phyloP scores from a whole-genome alignment of 2,113 vertebrate genomes.

The Orientallactaga bullata region DNA sequence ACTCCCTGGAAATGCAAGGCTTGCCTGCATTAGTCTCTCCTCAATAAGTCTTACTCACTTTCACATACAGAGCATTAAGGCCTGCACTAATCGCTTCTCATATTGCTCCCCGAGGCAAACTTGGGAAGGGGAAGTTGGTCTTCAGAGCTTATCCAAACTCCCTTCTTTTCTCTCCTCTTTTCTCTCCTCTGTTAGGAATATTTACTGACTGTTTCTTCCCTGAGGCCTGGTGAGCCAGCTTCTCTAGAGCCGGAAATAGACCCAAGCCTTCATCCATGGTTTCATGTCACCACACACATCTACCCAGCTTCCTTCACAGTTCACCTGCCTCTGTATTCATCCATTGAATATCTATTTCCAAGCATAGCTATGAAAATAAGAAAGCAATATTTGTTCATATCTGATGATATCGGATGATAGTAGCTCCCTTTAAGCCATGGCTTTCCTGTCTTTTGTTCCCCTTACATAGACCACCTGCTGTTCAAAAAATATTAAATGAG shows the following conservation, averaged over 20 bases:
- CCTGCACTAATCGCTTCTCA: constrained; percentile 63
- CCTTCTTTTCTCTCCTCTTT: background rate
- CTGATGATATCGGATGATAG: background rate
- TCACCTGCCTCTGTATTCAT: background rate
- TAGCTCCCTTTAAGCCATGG: background rate
- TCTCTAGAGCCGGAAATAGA: background rate
- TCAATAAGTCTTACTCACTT: constrained; percentile 78
- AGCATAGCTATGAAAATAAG: background rate
- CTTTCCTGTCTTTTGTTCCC: background rate
- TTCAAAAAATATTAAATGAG: background rate
- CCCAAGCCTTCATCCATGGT: rapidly evolving
- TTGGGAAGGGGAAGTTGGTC: constrained; percentile 70
- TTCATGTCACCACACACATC: too few species aligned
- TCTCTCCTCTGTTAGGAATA: constrained; percentile 38
- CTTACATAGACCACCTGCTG: background rate
- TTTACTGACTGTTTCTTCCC: constrained; percentile 15
- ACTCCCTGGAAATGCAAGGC: constrained; percentile 56
- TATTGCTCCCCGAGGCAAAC: constrained; percentile 75
- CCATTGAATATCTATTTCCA: background rate
- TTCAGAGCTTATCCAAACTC: constrained; percentile 70
- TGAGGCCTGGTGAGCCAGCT: background rate
- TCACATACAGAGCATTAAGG: constrained; percentile 52
- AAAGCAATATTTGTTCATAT: background rate
- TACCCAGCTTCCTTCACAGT: background rate
- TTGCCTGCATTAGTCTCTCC: constrained; percentile 71